Percentiles rank a stretch among this genome's conserved stretches.
These are phyloP conservation scores for Macaca mulatta DNA, from an alignment of 2,113 vertebrate species.

Conservation along the genomic window DNA sequence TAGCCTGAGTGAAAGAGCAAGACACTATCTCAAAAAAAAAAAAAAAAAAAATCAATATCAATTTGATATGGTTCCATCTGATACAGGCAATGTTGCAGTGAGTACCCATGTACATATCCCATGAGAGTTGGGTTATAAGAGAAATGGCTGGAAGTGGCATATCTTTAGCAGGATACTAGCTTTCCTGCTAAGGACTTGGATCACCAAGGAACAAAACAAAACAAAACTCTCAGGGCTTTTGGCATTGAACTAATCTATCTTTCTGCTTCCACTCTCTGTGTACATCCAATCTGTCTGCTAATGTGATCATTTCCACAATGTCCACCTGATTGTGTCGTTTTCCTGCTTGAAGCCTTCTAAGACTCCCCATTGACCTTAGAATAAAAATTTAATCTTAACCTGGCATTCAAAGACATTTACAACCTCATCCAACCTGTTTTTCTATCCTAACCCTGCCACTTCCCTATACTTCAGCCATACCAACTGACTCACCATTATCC, in stretches of 20 bases:
- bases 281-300: not conserved
- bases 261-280: not conserved
- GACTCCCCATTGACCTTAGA: not conserved
- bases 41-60: not conserved
- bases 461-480: not conserved
- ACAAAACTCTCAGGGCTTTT: not conserved
- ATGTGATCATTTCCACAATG: not conserved
- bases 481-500: not conserved
- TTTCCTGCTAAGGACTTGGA: not conserved
- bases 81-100: not conserved
- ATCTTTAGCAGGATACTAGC: too few species aligned
- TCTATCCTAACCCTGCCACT: not conserved
- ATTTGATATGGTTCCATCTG: not conserved
- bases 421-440: not conserved
- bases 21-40: too few species aligned
- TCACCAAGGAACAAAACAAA: not conserved
- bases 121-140: not conserved
- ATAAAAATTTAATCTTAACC: not conserved
- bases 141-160: not conserved
- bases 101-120: rapidly evolving
- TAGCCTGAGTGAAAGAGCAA: too few species aligned
- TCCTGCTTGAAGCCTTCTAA: not conserved
- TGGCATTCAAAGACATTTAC: not conserved
- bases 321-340: not conserved
- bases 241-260: not conserved